Conservation (phyloP, 2,888 invertebrate genomes). For the Anoplius nigerrimus region DNA sequence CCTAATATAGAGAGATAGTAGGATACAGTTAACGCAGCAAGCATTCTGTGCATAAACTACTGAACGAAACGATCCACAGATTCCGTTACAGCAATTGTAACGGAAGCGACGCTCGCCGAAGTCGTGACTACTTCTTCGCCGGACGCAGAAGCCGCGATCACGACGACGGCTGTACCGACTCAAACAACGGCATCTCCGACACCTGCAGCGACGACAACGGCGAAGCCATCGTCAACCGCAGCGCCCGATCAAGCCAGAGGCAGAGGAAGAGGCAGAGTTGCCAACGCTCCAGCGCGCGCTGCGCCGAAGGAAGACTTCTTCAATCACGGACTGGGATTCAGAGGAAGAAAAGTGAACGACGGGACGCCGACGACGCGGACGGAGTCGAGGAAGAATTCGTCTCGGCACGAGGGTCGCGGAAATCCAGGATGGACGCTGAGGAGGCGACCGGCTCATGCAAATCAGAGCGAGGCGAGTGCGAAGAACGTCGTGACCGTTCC, state of each 20-base stretch:
- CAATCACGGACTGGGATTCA: slow-evolving; percentile 67
- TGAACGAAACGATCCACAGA: no score
- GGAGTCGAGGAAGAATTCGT: slow-evolving; percentile 1
- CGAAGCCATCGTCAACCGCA: slow-evolving; percentile 9
- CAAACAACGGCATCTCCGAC: slow-evolving; percentile 4
- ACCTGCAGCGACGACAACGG: slow-evolving; percentile 8
- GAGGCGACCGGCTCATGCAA: slow-evolving; percentile 55
- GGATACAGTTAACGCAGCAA: no score
- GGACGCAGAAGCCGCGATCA: slow-evolving; percentile 22
- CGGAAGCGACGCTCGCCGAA: slow-evolving; percentile 26
- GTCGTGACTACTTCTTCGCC: slow-evolving; percentile 16
- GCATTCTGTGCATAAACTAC: no score
- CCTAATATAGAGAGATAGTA: no score
- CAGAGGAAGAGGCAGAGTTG: slow-evolving; percentile 37
- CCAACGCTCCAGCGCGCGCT: slow-evolving; percentile 21
- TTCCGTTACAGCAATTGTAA: slow-evolving; percentile 14
- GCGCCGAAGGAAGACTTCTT: slow-evolving; percentile 63
- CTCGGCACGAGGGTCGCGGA: slow-evolving; percentile 46
- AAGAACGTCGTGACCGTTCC: slow-evolving; percentile 16
- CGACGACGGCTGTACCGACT: slow-evolving; percentile 18
- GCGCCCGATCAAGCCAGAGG: slow-evolving; percentile 1
- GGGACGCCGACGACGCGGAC: slow-evolving; percentile 9
- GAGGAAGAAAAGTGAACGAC: slow-evolving; percentile 62
- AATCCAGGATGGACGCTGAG: slow-evolving; percentile 69
- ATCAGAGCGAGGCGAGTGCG: slow-evolving; percentile 20